Conservation (phyloP, 2,113 vertebrate species). For the Nothobranchius kuhntae region DNA sequence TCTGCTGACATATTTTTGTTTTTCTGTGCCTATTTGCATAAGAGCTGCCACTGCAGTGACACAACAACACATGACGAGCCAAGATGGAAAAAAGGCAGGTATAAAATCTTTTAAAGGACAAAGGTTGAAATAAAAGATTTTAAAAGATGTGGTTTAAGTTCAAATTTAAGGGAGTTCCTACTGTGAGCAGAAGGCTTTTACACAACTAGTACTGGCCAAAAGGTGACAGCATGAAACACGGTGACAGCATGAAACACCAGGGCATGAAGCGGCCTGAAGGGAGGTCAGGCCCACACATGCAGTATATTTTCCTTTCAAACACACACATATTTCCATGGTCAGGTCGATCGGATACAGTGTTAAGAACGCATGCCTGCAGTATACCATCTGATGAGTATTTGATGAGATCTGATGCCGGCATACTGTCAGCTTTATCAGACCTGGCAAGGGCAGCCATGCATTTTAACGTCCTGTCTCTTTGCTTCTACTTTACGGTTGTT, state of each 20-base stretch:
- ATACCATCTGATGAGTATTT: conserved; percentile 46
- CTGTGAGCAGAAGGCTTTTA: conserved; percentile 33
- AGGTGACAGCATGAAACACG: conserved; percentile 34
- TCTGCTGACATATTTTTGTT: neutral
- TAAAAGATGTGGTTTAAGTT: neutral
- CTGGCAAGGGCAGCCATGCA: conserved; percentile 64
- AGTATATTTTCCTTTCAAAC: neutral
- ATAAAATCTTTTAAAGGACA: neutral
- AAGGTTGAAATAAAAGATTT: neutral
- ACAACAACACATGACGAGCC: neutral
- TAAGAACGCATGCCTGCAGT: conserved; percentile 9
- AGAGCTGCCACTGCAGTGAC: neutral
- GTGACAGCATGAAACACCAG: neutral
- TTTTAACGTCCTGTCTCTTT: conserved; percentile 55
- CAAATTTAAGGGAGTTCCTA: conserved; percentile 20
- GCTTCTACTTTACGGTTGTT: conserved; percentile 27
- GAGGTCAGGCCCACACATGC: conserved; percentile 34
- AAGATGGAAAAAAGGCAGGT: neutral
- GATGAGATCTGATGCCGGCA: conserved; percentile 56
- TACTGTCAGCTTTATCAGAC: conserved; percentile 56
- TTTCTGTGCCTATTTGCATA: conserved; percentile 9
- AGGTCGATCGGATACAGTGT: neutral
- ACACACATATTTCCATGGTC: neutral
- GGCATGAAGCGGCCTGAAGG: conserved; percentile 19
- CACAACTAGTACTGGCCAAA: conserved; percentile 46